Evolutionary conservation across 2,888 invertebrate genomes (phyloP).

Genomic region (Omphaloscelis lunosa): DNA sequence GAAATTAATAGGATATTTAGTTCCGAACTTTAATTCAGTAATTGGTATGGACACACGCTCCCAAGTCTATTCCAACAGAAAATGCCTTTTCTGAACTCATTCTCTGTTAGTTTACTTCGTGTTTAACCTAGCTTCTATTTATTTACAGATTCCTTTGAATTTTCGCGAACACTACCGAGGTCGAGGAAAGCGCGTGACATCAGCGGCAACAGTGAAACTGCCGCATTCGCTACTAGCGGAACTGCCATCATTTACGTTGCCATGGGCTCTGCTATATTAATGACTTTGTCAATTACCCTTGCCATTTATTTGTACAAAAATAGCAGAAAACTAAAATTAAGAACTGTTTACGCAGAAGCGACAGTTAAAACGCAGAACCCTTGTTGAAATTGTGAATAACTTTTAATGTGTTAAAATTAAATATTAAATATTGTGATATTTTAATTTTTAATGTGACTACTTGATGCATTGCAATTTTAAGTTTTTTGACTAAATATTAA

Average conservation of each 20-base stretch:
- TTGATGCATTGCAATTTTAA: slow-evolving; percentile 64
- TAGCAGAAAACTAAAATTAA: slow-evolving; percentile 69
- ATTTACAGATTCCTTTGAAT: slow-evolving; percentile 85
- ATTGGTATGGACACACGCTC: not conserved
- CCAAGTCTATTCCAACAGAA: not conserved
- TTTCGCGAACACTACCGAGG: slow-evolving; percentile 80
- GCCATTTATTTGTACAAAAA: slow-evolving; percentile 75
- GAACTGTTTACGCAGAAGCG: slow-evolving; percentile 33
- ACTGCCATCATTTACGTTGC: slow-evolving; percentile 73
- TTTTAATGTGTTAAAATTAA: slow-evolving; percentile 68
- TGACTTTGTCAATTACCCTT: slow-evolving; percentile 75
- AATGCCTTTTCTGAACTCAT: not conserved
- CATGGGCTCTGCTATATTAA: slow-evolving; percentile 76
- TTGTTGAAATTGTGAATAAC: slow-evolving; percentile 68
- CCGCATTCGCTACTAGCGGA: slow-evolving; percentile 67
- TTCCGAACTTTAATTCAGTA: not conserved
- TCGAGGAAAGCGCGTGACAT: slow-evolving; percentile 82
- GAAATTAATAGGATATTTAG: not conserved
- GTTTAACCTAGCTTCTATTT: not conserved
- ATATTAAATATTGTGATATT: slow-evolving; percentile 79
- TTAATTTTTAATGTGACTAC: slow-evolving; percentile 65
- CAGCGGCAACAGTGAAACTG: slow-evolving; percentile 67
- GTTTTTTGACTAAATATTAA: slow-evolving; percentile 65
- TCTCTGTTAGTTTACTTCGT: not conserved
- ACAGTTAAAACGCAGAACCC: slow-evolving; percentile 48